A percentile compares a stretch with the other conserved stretches of the same genome.
Evolutionary conservation across 2,797 vertebrate genomes (phyloP).

Genomic region (Chanos chanos): DNA sequence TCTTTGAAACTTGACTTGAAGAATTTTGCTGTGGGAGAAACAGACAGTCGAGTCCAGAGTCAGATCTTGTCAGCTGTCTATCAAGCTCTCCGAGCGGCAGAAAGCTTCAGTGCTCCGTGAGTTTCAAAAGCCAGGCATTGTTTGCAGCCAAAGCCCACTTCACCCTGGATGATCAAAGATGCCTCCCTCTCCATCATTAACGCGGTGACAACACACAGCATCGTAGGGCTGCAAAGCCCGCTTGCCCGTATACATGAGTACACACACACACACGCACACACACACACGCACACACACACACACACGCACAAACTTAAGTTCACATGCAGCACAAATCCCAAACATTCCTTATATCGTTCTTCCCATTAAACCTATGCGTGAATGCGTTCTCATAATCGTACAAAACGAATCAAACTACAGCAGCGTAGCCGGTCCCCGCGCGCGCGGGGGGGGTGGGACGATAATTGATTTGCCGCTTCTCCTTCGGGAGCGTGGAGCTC

Average conservation of each 20-base stretch:
- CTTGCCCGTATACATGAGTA: neutral
- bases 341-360: too few species aligned
- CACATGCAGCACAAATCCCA: slow-evolving; percentile 57
- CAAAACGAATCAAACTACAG: slow-evolving; percentile 66
- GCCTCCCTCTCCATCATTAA: slow-evolving; percentile 13
- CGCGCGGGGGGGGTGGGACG: slow-evolving; percentile 10
- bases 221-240: neutral
- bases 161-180: slow-evolving; percentile 29
- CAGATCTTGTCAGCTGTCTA: slow-evolving; percentile 69
- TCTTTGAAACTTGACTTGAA: neutral
- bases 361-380: too few species aligned
- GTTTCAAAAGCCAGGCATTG: neutral
- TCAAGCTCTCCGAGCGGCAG: slow-evolving; percentile 57
- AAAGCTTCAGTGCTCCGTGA: slow-evolving; percentile 35
- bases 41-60: slow-evolving; percentile 59
- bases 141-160: neutral
- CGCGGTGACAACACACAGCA: slow-evolving; percentile 1
- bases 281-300: neutral
- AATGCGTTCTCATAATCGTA: too few species aligned
- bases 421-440: slow-evolving; percentile 82
- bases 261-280: neutral
- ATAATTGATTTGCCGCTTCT: slow-evolving; percentile 33
- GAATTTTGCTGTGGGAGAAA: neutral
- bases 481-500: slow-evolving; percentile 30
- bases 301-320: slow-evolving; percentile 49